Conservation (phyloP, 2,113 vertebrate genomes). For the Saiga tatarica region DNA sequence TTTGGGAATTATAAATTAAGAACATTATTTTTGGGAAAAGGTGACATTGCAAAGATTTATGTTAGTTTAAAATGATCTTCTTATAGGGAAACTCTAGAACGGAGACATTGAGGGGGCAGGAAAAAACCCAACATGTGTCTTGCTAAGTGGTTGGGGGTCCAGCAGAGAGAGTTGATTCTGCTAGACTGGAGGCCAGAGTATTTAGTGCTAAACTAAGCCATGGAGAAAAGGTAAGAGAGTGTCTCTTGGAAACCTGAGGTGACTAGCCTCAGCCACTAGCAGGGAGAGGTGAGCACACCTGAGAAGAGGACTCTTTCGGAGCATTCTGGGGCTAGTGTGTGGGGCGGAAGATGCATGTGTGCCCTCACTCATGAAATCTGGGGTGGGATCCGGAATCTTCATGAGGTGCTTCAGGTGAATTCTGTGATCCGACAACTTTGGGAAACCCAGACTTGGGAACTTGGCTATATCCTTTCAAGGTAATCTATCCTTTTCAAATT, state of each 20-base stretch:
- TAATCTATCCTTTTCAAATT: neutral
- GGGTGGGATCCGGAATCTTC: neutral
- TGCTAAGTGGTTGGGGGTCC: neutral
- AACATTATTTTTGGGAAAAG: neutral
- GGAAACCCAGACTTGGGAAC: neutral
- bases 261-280: neutral
- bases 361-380: neutral
- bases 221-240: neutral
- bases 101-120: neutral
- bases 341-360: neutral
- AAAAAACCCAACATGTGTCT: neutral
- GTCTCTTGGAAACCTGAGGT: neutral
- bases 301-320: neutral
- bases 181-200: neutral
- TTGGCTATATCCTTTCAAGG: neutral
- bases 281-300: neutral
- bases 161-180: neutral
- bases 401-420: neutral
- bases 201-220: neutral
- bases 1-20: neutral
- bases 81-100: neutral
- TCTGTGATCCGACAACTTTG: neutral
- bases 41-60: conserved; percentile 3
- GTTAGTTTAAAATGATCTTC: neutral
- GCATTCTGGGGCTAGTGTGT: neutral